Evolutionary conservation across 2,888 invertebrate genomes (phyloP).

Genomic region (Orchesellides sinensis): DNA sequence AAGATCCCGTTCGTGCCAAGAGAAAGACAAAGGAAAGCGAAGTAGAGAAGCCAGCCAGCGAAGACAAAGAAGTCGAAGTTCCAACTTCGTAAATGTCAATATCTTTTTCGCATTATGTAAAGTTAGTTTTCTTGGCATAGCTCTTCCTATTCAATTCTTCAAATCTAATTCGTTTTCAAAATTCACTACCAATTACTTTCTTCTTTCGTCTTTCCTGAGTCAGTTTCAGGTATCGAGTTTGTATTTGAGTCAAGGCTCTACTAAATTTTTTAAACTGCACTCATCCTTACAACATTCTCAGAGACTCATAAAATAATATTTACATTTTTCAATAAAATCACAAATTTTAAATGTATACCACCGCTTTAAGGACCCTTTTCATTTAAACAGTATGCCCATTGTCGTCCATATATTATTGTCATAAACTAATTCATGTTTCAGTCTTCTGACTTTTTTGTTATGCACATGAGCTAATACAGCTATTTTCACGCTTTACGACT

Average conservation of each 20-base stretch:
- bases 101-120: conserved; percentile 42
- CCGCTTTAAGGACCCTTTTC: too few relatives aligned
- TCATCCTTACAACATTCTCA: conserved; percentile 8
- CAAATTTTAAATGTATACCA: conserved; percentile 16
- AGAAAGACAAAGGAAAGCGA: conserved; percentile 59
- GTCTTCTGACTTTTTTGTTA: too few relatives aligned
- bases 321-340: conserved; percentile 57
- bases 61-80: conserved; percentile 60
- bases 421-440: too few relatives aligned
- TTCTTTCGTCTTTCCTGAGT: background rate
- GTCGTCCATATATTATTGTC: too few relatives aligned
- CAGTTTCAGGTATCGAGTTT: conserved; percentile 3
- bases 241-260: background rate
- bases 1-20: conserved; percentile 71
- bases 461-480: too few relatives aligned
- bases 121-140: background rate
- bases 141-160: background rate
- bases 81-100: conserved; percentile 21
- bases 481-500: too few relatives aligned
- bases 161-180: conserved; percentile 8
- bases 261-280: background rate
- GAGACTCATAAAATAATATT: conserved; percentile 28
- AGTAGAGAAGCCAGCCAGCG: conserved; percentile 8
- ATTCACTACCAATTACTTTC: conserved; percentile 5
- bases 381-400: too few relatives aligned